These are phyloP conservation scores for Cygnus buccinator DNA, from an alignment of 2,113 vertebrate genomes.

Conservation along the genomic window DNA sequence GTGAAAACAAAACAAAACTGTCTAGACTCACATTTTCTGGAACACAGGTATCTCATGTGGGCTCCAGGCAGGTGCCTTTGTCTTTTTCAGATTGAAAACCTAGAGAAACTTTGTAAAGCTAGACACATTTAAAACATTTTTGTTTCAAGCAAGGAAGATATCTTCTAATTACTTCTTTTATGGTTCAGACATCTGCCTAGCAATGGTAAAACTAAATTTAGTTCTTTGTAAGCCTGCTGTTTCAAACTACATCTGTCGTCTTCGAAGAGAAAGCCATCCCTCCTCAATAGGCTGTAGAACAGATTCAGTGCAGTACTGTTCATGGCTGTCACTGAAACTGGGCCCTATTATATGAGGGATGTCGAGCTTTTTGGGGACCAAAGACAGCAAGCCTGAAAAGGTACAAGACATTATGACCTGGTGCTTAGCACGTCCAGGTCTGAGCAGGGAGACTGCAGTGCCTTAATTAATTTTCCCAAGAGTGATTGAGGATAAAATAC, in stretches of 20 bases:
- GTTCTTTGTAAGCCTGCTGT: background rate
- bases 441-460: background rate
- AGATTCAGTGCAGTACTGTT: background rate
- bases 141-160: background rate
- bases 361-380: background rate
- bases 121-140: background rate
- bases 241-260: background rate
- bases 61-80: background rate
- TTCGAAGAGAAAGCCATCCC: background rate
- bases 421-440: background rate
- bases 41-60: background rate
- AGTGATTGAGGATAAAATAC: background rate
- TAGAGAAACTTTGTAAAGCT: background rate
- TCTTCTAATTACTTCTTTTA: background rate
- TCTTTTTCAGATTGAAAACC: background rate
- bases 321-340: rapidly evolving
- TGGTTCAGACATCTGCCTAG: background rate
- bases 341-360: background rate
- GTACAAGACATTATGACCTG: background rate
- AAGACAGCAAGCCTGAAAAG: background rate
- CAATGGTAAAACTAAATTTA: background rate
- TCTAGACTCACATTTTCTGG: background rate
- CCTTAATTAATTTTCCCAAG: background rate
- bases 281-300: background rate
- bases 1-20: background rate